These are phyloP conservation scores for Labrus mixtus DNA, from an alignment of 2,113 vertebrate genomes.

Conservation along the genomic window DNA sequence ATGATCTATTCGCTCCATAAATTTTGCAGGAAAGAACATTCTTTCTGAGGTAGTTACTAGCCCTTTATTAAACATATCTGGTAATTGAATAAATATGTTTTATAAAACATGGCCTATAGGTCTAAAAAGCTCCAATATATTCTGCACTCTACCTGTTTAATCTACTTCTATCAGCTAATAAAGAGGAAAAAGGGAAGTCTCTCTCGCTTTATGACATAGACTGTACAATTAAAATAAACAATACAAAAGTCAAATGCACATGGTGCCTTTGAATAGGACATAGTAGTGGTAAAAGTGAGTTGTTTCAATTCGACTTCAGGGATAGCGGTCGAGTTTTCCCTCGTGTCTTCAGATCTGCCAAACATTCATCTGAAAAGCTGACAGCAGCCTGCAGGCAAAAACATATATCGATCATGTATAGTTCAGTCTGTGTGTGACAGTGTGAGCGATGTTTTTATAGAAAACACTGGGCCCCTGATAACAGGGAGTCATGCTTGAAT, in stretches of 20 bases:
- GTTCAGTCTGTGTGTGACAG: conserved; percentile 12
- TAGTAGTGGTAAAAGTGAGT: background rate
- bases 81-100: too few relatives aligned
- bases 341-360: background rate
- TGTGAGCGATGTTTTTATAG: background rate
- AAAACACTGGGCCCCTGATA: background rate
- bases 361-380: conserved; percentile 10
- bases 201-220: too few relatives aligned
- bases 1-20: too few relatives aligned
- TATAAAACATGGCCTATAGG: too few relatives aligned
- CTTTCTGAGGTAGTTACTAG: too few relatives aligned
- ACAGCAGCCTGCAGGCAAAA: conserved; percentile 13
- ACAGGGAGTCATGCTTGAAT: conserved; percentile 16
- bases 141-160: too few relatives aligned
- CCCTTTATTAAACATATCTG: too few relatives aligned
- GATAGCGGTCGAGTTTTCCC: conserved; percentile 8
- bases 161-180: too few relatives aligned
- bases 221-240: too few relatives aligned
- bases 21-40: too few relatives aligned
- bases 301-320: background rate
- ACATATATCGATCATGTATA: conserved; percentile 30
- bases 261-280: background rate
- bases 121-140: too few relatives aligned
- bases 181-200: too few relatives aligned
- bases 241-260: background rate